Evolutionary conservation across 2,797 vertebrate genomes (phyloP).

Genomic region (Phataginus tetradactyla): DNA sequence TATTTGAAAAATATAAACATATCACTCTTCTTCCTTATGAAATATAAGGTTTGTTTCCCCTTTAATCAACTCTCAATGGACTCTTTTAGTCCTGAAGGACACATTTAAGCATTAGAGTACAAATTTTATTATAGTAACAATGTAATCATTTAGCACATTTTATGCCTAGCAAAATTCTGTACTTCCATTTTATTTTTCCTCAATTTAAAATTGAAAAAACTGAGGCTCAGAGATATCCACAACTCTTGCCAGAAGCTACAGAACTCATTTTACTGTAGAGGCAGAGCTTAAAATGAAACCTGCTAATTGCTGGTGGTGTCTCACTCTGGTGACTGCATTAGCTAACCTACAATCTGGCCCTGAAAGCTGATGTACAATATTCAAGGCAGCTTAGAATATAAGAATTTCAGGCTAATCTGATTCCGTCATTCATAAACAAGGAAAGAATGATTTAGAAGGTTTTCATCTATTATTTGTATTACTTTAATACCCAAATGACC

Average conservation of each 20-base stretch:
- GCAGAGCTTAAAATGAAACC: not conserved
- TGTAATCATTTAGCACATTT: not conserved
- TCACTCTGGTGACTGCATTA: not conserved
- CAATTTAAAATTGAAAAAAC: not conserved
- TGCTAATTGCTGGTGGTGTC: not conserved
- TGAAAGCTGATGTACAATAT: not conserved
- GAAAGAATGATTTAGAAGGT: conserved; percentile 22
- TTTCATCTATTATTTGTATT: conserved; percentile 49
- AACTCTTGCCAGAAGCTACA: not conserved
- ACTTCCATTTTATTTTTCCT: not conserved
- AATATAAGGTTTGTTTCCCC: not conserved
- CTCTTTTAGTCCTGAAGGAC: not conserved
- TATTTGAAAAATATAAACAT: not conserved
- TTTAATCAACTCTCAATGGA: not conserved
- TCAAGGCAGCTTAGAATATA: not conserved
- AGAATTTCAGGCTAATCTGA: conserved; percentile 18
- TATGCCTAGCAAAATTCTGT: not conserved
- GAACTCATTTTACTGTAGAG: not conserved
- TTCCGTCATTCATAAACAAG: conserved; percentile 30
- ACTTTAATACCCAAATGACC: conserved; percentile 67
- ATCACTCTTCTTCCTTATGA: not conserved
- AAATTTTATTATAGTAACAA: not conserved
- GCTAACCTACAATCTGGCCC: not conserved
- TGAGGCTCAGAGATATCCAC: not conserved
- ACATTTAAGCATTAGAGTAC: not conserved